Conservation (phyloP, 2,113 vertebrate species). For the Notiomystis cincta region DNA sequence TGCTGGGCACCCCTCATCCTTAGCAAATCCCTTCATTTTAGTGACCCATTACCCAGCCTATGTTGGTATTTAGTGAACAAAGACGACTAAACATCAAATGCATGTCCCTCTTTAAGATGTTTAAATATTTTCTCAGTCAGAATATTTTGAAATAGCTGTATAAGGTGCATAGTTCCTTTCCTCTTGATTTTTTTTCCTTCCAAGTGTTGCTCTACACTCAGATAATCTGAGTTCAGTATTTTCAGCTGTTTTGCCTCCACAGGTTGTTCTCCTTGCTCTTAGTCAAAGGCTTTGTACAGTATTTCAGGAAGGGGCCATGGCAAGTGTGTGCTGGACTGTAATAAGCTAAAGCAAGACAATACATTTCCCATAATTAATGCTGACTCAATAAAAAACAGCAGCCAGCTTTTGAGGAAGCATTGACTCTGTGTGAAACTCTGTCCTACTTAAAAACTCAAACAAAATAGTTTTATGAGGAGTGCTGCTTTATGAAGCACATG, state of each 20-base stretch:
- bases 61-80: not conserved
- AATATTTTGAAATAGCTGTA: not conserved
- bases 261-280: not conserved
- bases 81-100: not conserved
- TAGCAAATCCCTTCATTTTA: not conserved
- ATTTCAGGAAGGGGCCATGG: accelerated
- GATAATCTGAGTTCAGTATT: not conserved
- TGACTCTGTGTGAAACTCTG: not conserved
- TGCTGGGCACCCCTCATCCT: not conserved
- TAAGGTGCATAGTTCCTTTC: not conserved
- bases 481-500: not conserved
- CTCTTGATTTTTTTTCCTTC: not conserved
- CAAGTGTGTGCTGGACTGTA: not conserved
- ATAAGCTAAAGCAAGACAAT: not conserved
- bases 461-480: not conserved
- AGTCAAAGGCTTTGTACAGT: not conserved
- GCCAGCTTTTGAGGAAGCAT: not conserved
- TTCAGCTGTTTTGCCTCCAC: not conserved
- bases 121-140: not conserved
- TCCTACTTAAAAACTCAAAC: not conserved
- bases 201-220: not conserved
- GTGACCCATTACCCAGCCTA: not conserved
- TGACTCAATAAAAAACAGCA: not conserved
- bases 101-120: not conserved
- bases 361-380: not conserved